phyloP scores from a whole-genome alignment of 1,140 invertebrate species.

The Mercenaria mercenaria region DNA sequence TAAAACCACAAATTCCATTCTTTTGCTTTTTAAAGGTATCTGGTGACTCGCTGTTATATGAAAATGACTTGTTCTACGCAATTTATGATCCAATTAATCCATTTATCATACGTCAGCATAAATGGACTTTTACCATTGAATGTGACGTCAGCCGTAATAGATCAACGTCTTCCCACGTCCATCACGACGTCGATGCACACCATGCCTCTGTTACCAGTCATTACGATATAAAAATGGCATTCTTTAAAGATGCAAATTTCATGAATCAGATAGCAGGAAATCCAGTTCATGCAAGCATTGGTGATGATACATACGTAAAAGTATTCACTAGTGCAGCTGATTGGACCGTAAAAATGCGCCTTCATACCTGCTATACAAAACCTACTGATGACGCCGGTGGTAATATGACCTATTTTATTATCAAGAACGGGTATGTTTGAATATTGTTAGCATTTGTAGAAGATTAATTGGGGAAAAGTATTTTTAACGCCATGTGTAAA shows the following conservation, averaged over 20 bases:
- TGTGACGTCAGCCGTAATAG: slow-evolving; percentile 35
- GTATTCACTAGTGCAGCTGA: slow-evolving; percentile 35
- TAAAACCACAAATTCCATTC: no score
- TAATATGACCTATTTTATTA: slow-evolving; percentile 36
- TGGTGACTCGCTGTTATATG: neutral
- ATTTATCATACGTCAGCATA: slow-evolving; percentile 1
- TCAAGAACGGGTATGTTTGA: slow-evolving; percentile 53
- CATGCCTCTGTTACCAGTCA: neutral
- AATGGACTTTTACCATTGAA: slow-evolving; percentile 15
- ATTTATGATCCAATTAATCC: slow-evolving; percentile 13
- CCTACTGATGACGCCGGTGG: neutral
- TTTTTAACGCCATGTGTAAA: neutral
- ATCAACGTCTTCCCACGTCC: neutral
- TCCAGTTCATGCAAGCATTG: neutral
- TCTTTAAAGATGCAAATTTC: slow-evolving; percentile 4
- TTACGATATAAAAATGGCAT: neutral
- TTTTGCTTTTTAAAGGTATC: neutral
- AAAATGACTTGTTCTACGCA: slow-evolving; percentile 17
- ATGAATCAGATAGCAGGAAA: neutral
- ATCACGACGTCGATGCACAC: neutral
- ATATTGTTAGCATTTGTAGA: no score
- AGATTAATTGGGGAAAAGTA: neutral
- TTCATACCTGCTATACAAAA: slow-evolving; percentile 42
- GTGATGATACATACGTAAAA: slow-evolving; percentile 51
- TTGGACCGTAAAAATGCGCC: slow-evolving; percentile 46